Conservation (phyloP, 35 echinoderm and acorn worm genomes). For the Lytechinus variegatus region DNA sequence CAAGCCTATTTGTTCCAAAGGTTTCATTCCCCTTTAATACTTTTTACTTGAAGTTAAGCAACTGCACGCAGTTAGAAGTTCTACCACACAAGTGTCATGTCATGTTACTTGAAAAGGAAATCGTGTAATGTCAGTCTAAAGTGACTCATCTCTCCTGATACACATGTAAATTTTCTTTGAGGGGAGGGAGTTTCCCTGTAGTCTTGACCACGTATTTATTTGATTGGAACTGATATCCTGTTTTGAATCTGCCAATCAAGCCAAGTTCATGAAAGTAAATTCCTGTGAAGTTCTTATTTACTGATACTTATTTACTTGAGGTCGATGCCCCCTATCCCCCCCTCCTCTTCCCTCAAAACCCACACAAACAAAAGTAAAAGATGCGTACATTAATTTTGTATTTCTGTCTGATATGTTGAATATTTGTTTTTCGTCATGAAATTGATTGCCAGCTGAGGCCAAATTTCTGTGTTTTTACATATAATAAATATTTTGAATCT, state of each 20-base stretch:
- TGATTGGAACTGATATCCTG: neutral
- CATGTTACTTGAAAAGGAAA: neutral
- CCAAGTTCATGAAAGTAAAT: neutral
- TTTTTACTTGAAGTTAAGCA: neutral
- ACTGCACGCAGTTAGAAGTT: neutral
- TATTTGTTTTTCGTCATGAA: no score
- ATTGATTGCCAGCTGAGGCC: no score
- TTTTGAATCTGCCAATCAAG: conserved; percentile 28
- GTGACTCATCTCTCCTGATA: neutral
- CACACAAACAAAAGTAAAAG: no score
- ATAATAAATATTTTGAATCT: no score
- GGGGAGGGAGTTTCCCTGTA: neutral
- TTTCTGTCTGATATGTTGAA: no score
- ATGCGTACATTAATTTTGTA: no score
- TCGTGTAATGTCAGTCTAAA: neutral
- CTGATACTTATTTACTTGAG: neutral
- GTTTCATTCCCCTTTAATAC: no score
- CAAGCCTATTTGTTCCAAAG: no score
- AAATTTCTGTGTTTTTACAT: no score
- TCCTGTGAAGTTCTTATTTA: neutral
- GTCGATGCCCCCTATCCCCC: neutral
- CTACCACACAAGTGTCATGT: neutral
- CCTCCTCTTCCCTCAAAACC: neutral
- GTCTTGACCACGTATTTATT: neutral
- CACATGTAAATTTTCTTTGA: neutral